These are phyloP conservation scores for Phasia obesa DNA, from an alignment of 2,888 invertebrate species.

Conservation along the genomic window DNA sequence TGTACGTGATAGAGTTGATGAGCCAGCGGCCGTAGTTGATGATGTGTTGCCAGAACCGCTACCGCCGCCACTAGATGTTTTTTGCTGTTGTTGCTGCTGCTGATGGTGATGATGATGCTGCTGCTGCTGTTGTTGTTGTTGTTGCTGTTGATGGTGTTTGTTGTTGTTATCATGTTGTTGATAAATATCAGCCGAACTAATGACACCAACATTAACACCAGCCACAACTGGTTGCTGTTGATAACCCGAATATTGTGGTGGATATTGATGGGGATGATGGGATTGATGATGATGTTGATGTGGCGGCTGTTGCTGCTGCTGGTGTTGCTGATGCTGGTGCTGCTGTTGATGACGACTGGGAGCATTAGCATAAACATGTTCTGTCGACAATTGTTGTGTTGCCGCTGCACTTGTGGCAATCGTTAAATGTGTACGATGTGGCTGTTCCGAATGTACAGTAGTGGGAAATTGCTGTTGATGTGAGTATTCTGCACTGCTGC, in stretches of 20 bases:
- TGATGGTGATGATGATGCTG: conserved; percentile 60
- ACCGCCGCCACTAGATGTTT: conserved; percentile 65
- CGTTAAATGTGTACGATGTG: conserved; percentile 72
- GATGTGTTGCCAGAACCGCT: conserved; percentile 63
- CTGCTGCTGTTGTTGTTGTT: conserved; percentile 57
- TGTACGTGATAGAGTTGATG: conserved; percentile 80
- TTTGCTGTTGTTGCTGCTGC: conserved; percentile 54
- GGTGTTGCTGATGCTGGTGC: conserved; percentile 65
- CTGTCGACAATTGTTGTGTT: conserved; percentile 64
- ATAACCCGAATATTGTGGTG: conserved; percentile 80
- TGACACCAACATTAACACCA: conserved; percentile 80
- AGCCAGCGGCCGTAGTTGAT: conserved; percentile 45
- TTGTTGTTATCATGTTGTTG: conserved; percentile 75
- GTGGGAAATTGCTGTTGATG: conserved; percentile 80
- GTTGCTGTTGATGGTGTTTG: conserved; percentile 62
- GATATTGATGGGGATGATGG: conserved; percentile 76
- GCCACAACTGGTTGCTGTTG: conserved; percentile 80
- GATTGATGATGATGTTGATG: conserved; percentile 50
- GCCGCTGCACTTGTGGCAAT: conserved; percentile 66
- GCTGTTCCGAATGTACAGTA: conserved; percentile 79
- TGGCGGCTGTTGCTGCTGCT: conserved; percentile 40
- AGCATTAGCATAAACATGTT: conserved; percentile 71
- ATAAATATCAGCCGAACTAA: conserved; percentile 79
- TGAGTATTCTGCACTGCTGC: conserved; percentile 79
- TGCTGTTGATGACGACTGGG: conserved; percentile 68